Base-by-base conservation (phyloP, 2,888 invertebrate genomes). In the Agriotes lineatus region DNA sequence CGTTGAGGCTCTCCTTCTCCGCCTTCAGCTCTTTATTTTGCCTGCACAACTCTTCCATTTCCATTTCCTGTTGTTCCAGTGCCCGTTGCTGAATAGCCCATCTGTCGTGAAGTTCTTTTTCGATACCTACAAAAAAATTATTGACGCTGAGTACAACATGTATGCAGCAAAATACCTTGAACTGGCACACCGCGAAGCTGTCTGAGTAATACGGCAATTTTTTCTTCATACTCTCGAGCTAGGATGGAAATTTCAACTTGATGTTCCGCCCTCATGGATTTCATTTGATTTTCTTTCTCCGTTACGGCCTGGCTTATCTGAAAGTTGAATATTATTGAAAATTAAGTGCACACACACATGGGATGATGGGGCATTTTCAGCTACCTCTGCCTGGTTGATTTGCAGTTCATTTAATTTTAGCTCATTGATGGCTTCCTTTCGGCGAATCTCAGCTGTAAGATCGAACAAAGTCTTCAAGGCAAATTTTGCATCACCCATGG, bases 401-500 rank as follows among this genome's bases (percentile, higher is more conserved):
- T 88, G 85, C 2, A 88, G 75, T 67, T 90, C 88, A 25, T 88
- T 87, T 69, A 77, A 72, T 65, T 81, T 78, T 5, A 71, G 74
- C 20, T 77, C 77, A n/a, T 76, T 74, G 0, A 70, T 57, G 12
- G 80, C 77, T 52, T 79, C 78, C 68, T 84, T 87, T 75, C 86
- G 87, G 0, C 87, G 81, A 30, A 87, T 86, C 7, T 90, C 88
- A 0, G 87, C 85, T 0, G 87, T 83, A 2, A 87, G 79, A 20
- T 90, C 89, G 74, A 92, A 90, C 0, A 93, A 80, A 67, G 87
- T 88, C 77, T 90, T 91, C 1, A 94, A 81, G 0, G 92, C 92
- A 20, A 87, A 87, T 79, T 94, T 94, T 0, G 93, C 93, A 80
- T 96, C 96, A 0, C 87, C 85, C 89, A 95, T 90, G 0, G 91